A percentile compares a stretch with the other conserved stretches of the same genome.
Evolutionary conservation across 2,888 invertebrate species (phyloP).

Genomic region (Strigamia maritima): DNA sequence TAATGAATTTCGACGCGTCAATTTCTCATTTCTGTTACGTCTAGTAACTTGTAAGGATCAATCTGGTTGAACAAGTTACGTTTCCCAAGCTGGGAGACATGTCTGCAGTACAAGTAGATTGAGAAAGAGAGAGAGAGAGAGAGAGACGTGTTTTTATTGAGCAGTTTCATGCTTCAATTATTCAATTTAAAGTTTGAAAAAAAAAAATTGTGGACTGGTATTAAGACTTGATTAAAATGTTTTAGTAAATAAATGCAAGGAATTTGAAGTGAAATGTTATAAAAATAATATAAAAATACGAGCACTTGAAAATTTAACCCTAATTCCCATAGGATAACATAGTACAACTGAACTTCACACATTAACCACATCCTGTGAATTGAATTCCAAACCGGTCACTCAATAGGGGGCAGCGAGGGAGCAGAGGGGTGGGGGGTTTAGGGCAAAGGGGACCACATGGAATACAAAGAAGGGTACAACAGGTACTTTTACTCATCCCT

Average conservation of each 20-base stretch:
- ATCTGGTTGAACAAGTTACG: conserved; percentile 27
- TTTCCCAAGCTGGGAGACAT: conserved; percentile 31
- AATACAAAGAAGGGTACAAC: conserved; percentile 32
- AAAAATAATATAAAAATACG: neutral
- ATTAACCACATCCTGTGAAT: conserved; percentile 34
- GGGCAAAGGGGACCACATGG: conserved; percentile 21
- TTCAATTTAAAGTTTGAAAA: neutral
- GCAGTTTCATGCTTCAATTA: conserved; percentile 24
- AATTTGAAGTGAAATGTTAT: neutral
- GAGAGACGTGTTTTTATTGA: conserved; percentile 29
- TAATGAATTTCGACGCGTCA: neutral
- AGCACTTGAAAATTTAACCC: conserved; percentile 29
- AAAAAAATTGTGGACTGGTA: neutral
- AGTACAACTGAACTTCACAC: conserved; percentile 31
- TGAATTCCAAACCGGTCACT: conserved; percentile 32
- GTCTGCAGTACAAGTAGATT: neutral
- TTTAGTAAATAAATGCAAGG: neutral
- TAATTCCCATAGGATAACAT: conserved; percentile 34
- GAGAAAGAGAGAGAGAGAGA: neutral
- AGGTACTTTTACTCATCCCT: conserved; percentile 28
- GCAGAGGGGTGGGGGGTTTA: neutral
- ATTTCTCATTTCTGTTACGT: conserved; percentile 13
- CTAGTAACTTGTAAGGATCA: conserved; percentile 9
- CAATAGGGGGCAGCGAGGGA: conserved; percentile 28
- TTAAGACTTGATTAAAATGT: no score